These are phyloP conservation scores for Crossocerus cetratus DNA, from an alignment of 2,888 invertebrate genomes.

Conservation along the genomic window DNA sequence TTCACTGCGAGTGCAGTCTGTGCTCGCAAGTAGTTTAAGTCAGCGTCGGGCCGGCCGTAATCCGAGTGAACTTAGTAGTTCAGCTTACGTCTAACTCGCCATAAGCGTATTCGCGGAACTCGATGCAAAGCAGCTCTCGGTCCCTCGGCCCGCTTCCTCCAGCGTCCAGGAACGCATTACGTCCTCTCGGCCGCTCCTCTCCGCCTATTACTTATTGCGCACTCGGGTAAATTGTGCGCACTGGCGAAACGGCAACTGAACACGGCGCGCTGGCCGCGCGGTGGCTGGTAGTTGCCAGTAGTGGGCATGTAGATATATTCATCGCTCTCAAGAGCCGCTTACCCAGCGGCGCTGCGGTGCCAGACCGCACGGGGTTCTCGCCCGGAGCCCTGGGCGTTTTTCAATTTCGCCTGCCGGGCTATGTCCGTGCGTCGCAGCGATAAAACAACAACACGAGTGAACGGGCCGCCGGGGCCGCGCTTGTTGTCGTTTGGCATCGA, in stretches of 20 bases:
- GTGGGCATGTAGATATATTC: too few relatives aligned
- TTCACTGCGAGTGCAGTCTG: neutral
- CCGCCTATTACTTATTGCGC: too few relatives aligned
- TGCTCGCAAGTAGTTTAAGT: constrained; percentile 17
- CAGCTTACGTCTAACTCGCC: constrained; percentile 36
- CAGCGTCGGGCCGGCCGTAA: constrained; percentile 27
- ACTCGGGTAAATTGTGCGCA: too few relatives aligned
- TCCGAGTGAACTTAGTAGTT: constrained; percentile 32
- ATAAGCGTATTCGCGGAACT: constrained; percentile 33
- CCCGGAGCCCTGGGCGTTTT: constrained; percentile 25
- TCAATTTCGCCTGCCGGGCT: constrained; percentile 48
- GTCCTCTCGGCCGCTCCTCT: neutral
- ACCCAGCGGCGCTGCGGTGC: too few relatives aligned
- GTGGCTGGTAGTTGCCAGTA: too few relatives aligned
- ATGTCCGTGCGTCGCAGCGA: constrained; percentile 45
- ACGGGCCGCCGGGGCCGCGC: constrained; percentile 14
- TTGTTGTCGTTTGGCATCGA: constrained; percentile 41
- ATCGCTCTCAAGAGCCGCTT: too few relatives aligned
- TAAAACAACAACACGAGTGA: constrained; percentile 38
- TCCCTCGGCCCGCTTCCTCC: neutral
- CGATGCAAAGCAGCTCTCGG: constrained; percentile 21
- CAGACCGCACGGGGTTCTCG: too few relatives aligned
- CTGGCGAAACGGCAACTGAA: too few relatives aligned
- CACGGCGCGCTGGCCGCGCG: too few relatives aligned
- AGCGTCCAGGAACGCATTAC: neutral